Percentiles rank a stretch among this genome's conserved stretches.
Conservation (phyloP, 2,888 invertebrate species). For the Lordiphosa fenestrarum region DNA sequence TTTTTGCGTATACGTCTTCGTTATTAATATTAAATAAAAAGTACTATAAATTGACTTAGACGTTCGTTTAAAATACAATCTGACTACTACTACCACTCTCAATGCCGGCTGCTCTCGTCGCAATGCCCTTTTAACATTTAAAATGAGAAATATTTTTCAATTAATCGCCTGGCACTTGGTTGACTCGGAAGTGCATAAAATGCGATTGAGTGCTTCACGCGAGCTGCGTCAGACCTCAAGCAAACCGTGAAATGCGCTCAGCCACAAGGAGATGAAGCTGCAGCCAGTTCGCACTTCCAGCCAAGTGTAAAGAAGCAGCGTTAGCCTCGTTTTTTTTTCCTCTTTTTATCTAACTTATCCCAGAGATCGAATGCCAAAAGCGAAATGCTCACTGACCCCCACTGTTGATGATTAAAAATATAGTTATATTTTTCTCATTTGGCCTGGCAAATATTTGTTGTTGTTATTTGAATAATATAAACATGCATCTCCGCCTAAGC, state of each 20-base stretch:
- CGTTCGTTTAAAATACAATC: too few species aligned
- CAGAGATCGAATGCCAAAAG: conserved; percentile 21
- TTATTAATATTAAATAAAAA: too few species aligned
- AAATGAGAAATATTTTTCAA: conserved; percentile 37
- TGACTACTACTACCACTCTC: neutral
- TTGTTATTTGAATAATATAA: conserved; percentile 44
- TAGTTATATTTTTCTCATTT: conserved; percentile 19
- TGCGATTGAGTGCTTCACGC: conserved; percentile 38
- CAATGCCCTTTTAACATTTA: conserved; percentile 11
- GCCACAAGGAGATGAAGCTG: conserved; percentile 11
- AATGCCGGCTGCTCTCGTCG: neutral
- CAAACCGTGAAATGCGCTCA: conserved; percentile 32
- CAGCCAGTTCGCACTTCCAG: conserved; percentile 18
- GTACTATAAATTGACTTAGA: too few species aligned
- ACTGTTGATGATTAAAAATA: conserved; percentile 33
- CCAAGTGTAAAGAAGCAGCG: conserved; percentile 36
- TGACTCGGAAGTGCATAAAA: conserved; percentile 49
- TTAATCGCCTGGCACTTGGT: conserved; percentile 68
- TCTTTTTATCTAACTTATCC: too few species aligned
- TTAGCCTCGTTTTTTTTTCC: neutral
- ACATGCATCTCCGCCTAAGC: conserved; percentile 54
- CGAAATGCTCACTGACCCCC: conserved; percentile 58
- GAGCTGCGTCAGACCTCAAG: conserved; percentile 13
- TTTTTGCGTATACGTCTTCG: too few species aligned
- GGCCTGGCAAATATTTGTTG: conserved; percentile 41